phyloP scores from a whole-genome alignment of 2,113 vertebrate species.

The Desmodus rotundus region DNA sequence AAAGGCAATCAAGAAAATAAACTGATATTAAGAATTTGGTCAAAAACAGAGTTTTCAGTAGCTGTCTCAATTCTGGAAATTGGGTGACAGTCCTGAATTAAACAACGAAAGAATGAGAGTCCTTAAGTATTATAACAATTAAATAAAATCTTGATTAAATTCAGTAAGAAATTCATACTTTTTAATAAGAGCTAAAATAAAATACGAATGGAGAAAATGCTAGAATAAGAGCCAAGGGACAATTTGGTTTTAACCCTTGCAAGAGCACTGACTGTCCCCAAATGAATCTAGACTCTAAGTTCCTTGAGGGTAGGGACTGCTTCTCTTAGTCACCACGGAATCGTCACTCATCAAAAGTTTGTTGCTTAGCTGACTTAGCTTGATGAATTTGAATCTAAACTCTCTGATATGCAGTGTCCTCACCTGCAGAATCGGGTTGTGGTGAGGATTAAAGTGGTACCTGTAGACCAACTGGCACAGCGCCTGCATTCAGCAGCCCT shows the following conservation, averaged over 20 bases:
- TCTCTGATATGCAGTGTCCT: background rate
- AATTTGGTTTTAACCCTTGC: background rate
- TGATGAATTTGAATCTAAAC: background rate
- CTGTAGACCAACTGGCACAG: background rate
- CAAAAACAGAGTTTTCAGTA: background rate
- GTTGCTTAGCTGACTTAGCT: background rate
- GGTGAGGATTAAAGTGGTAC: background rate
- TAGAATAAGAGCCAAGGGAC: background rate
- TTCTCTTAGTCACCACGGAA: background rate
- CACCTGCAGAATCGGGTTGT: background rate
- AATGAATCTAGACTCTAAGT: background rate
- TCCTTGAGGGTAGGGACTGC: background rate
- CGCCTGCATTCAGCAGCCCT: too few relatives aligned
- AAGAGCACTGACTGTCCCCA: background rate
- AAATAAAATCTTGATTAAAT: background rate
- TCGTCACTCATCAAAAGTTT: background rate
- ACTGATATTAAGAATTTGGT: background rate
- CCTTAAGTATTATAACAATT: background rate
- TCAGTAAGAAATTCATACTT: background rate
- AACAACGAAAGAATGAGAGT: background rate
- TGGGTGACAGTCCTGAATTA: background rate
- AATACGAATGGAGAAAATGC: background rate
- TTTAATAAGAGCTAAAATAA: background rate
- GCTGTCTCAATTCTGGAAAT: slow-evolving; percentile 5
- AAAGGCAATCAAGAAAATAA: slow-evolving; percentile 29